Evolutionary conservation across 92 coral and sea anemone genomes (phyloP).

Genomic region (Pocillopora meandrina): DNA sequence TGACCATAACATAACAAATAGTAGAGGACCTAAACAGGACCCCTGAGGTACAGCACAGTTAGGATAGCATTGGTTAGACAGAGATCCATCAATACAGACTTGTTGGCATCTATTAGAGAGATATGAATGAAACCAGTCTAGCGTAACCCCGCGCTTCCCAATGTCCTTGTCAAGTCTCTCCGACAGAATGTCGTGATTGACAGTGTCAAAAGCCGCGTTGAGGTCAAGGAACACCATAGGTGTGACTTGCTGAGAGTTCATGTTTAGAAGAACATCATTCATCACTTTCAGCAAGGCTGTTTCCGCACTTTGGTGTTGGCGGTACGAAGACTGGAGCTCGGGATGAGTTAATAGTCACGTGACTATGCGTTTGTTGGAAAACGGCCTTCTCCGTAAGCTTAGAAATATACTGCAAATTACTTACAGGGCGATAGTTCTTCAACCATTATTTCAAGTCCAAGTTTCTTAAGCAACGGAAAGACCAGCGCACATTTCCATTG

Average conservation of each 20-base stretch:
- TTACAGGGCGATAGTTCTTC: conserved; percentile 12
- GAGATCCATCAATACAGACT: conserved; percentile 37
- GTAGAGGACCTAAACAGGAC: no score
- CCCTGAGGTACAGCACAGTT: conserved; percentile 33
- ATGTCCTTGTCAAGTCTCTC: conserved; percentile 34
- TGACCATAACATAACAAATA: no score
- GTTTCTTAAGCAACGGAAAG: conserved; percentile 33
- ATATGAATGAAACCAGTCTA: no score
- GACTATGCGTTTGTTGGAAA: conserved; percentile 7
- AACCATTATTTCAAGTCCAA: conserved; percentile 8
- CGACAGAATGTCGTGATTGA: conserved; percentile 30
- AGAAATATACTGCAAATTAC: no score
- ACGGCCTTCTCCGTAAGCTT: no score
- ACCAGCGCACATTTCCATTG: conserved; percentile 52
- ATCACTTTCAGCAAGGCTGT: no score
- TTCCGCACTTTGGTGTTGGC: no score
- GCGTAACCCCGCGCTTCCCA: neutral
- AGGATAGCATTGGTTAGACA: conserved; percentile 27
- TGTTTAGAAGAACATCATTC: no score
- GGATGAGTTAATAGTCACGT: neutral
- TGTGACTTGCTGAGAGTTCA: no score
- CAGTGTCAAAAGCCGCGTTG: conserved; percentile 18
- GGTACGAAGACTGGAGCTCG: neutral
- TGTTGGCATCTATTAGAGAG: conserved; percentile 33
- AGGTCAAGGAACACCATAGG: no score